Percentiles rank a stretch among this genome's conserved stretches.
Evolutionary conservation across 2,888 invertebrate species (phyloP).

Genomic region (Lithophane semibrunnea): DNA sequence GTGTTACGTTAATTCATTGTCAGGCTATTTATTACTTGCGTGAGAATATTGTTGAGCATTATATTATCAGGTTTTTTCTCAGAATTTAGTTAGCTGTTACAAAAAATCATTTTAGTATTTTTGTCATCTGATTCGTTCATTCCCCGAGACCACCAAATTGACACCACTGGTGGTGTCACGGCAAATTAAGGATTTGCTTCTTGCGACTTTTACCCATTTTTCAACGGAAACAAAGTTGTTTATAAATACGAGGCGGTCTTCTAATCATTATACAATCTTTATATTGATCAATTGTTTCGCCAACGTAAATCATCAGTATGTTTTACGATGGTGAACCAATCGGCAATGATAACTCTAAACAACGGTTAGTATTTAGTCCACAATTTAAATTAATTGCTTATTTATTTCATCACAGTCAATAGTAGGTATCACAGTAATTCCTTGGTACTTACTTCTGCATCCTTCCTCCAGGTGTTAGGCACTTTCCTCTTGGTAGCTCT

Average conservation of each 20-base stretch:
- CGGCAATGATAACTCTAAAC: background rate
- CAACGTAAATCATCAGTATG: too few relatives aligned
- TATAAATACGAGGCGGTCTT: too few relatives aligned
- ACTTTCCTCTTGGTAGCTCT: constrained; percentile 84
- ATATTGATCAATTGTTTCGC: too few relatives aligned
- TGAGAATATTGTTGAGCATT: background rate
- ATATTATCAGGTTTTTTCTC: background rate
- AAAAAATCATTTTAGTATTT: background rate
- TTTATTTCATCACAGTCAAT: background rate
- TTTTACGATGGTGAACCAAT: background rate
- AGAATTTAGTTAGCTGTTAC: background rate
- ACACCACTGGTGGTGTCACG: too few relatives aligned
- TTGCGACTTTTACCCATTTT: background rate
- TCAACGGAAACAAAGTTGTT: background rate
- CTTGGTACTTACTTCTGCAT: constrained; percentile 78
- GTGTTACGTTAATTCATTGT: background rate
- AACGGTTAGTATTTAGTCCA: background rate
- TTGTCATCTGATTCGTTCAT: background rate
- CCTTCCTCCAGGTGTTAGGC: constrained; percentile 85
- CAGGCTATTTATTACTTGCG: constrained; percentile 11
- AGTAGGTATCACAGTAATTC: too few relatives aligned
- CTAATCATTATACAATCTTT: background rate
- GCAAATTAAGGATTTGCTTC: background rate
- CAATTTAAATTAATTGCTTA: background rate
- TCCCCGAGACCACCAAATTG: too few relatives aligned